Evolutionary conservation across 2,797 vertebrate genomes (phyloP).

Genomic region (Lophius americanus): DNA sequence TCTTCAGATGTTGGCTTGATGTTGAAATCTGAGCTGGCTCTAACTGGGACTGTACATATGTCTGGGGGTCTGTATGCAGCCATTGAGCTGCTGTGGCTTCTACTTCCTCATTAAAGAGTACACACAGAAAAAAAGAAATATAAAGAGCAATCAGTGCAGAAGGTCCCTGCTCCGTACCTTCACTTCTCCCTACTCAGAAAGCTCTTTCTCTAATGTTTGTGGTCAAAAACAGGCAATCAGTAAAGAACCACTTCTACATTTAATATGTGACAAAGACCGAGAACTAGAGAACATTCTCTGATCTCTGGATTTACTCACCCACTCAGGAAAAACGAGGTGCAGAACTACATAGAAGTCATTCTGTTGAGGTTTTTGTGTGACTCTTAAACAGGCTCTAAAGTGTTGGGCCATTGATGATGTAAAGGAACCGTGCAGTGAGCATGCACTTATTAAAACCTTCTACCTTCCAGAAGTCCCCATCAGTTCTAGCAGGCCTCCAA

Average conservation of each 20-base stretch:
- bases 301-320: conserved; percentile 38
- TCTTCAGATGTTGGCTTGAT: conserved; percentile 66
- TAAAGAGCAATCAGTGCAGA: conserved; percentile 23
- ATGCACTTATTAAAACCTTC: conserved; percentile 56
- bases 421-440: conserved; percentile 38
- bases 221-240: conserved; percentile 29
- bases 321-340: background rate
- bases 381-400: conserved; percentile 57
- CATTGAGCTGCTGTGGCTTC: conserved; percentile 64
- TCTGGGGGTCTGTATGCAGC: conserved; percentile 39
- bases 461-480: conserved; percentile 51
- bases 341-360: conserved; percentile 15
- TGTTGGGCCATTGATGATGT: conserved; percentile 41
- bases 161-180: conserved; percentile 6
- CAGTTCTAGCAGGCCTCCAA: conserved; percentile 47
- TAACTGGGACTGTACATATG: conserved; percentile 52
- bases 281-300: conserved; percentile 22
- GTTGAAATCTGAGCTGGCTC: conserved; percentile 67
- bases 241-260: conserved; percentile 36
- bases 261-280: conserved; percentile 53
- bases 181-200: background rate
- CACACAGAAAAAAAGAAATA: conserved; percentile 31
- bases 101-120: conserved; percentile 60
- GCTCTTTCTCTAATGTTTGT: background rate
- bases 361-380: conserved; percentile 31